phyloP scores from a whole-genome alignment of 2,888 invertebrate species.

The Polydrusus pterygomalis region DNA sequence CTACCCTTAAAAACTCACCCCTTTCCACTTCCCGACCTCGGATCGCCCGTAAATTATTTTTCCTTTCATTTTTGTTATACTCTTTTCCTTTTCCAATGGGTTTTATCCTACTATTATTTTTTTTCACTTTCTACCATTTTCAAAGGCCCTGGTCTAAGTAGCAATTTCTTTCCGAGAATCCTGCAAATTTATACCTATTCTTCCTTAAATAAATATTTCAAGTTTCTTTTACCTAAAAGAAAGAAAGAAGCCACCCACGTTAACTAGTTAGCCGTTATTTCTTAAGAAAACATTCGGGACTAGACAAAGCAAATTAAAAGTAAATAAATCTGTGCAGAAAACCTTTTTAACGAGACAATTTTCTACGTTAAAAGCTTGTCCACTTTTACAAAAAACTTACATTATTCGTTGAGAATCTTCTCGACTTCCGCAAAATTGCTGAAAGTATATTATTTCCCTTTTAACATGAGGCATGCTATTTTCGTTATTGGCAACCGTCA shows the following conservation, averaged over 20 bases:
- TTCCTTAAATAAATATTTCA: no score
- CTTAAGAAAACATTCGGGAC: background rate
- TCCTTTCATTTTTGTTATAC: no score
- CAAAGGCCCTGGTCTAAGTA: no score
- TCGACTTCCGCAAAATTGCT: constrained; percentile 13
- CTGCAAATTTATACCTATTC: no score
- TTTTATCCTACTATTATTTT: no score
- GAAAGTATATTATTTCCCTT: constrained; percentile 7
- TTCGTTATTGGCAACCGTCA: background rate
- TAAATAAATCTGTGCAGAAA: constrained; percentile 7
- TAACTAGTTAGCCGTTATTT: background rate
- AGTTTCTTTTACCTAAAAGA: background rate
- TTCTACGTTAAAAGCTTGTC: constrained; percentile 18
- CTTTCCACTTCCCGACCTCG: no score
- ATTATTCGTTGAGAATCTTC: constrained; percentile 15
- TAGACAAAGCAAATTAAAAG: constrained; percentile 20
- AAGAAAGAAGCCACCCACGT: background rate
- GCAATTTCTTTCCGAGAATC: no score
- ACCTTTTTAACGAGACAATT: constrained; percentile 14
- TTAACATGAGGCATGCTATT: constrained; percentile 6
- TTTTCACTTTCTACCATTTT: no score
- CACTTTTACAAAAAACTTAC: constrained; percentile 7
- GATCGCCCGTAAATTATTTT: no score
- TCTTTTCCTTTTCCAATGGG: no score
- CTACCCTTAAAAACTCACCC: no score